phyloP scores from a whole-genome alignment of 1,140 invertebrate genomes.

The Macrobrachium nipponense region DNA sequence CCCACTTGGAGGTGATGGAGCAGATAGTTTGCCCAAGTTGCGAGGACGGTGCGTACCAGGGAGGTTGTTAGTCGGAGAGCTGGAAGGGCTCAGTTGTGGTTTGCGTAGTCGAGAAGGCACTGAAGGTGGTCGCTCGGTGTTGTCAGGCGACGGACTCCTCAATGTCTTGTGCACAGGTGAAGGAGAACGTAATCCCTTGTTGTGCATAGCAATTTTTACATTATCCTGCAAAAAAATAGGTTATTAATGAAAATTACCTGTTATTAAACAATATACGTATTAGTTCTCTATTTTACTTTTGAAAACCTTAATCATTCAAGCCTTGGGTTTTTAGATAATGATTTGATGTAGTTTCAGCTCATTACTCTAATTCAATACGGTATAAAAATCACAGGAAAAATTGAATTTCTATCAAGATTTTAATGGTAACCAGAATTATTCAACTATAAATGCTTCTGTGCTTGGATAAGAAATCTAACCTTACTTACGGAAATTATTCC shows the following conservation, averaged over 20 bases:
- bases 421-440: no score
- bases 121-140: conserved; percentile 54
- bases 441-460: no score
- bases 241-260: conserved; percentile 6
- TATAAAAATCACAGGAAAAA: no score
- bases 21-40: conserved; percentile 26
- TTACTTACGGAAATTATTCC: no score
- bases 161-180: conserved; percentile 47
- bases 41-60: conserved; percentile 45
- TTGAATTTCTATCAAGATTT: no score
- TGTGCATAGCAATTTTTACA: conserved; percentile 26
- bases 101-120: conserved; percentile 64
- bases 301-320: no score
- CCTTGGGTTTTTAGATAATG: no score
- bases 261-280: no score
- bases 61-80: conserved; percentile 55
- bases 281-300: no score
- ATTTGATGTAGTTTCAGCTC: no score
- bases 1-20: conserved; percentile 29
- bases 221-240: conserved; percentile 40
- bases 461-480: no score
- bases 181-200: conserved; percentile 55
- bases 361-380: no score
- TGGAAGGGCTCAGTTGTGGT: conserved; percentile 54
- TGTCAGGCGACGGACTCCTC: conserved; percentile 54